Evolutionary conservation across 2,113 vertebrate genomes (phyloP), one percentile per base, ranked within the genome.

Genomic region (Athene cunicularia): DNA sequence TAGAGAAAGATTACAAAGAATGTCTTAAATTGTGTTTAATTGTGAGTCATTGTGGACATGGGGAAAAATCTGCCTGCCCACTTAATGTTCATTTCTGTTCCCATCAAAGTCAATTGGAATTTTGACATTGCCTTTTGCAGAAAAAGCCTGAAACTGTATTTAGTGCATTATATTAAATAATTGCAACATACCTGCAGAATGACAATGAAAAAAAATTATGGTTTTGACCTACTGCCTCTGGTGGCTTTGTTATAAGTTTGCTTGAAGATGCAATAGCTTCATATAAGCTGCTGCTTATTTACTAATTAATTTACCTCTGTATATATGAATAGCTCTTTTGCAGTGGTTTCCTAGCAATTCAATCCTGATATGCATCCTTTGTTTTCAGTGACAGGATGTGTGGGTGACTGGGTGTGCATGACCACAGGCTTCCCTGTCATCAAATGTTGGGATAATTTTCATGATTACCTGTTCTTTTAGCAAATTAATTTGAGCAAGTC

Each of bases 401-500:
- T 92, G 95, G 95, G 80, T 90, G 84, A 96, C 90, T 96, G 71
- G 59, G 71, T 70, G 39, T 86, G 74, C 85, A 77, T 86, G 73
- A 86, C 93, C 93, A 86, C 39, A 75, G 87, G 50, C 94, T 97
- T 94, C 77, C 90, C 86, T 94, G 86, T 94, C 93, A 94, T 77
- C 49, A 77, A 76, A 71, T 50, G 88, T 88, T 88, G 79, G 53
- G 86, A 97, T 96, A 96, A 97, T 91, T 97, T 94, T 92, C 88
- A 86, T 96, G 80, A 81, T 98, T 97, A 97, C 92, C 85, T 96
- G 86, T 95, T 96, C 80, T 97, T 95, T 96, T 85, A 88, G 86
- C 93, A 90, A 97, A 96, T 98, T 95, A 96, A 95, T 98, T 97
- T 87, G 70, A 97, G 58, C 50, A 93, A 97, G 76, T 91, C 88